Percentiles rank a stretch among this genome's conserved stretches.
Evolutionary conservation across 2,797 vertebrate species (phyloP).

Genomic region (Cryptoprocta ferox): DNA sequence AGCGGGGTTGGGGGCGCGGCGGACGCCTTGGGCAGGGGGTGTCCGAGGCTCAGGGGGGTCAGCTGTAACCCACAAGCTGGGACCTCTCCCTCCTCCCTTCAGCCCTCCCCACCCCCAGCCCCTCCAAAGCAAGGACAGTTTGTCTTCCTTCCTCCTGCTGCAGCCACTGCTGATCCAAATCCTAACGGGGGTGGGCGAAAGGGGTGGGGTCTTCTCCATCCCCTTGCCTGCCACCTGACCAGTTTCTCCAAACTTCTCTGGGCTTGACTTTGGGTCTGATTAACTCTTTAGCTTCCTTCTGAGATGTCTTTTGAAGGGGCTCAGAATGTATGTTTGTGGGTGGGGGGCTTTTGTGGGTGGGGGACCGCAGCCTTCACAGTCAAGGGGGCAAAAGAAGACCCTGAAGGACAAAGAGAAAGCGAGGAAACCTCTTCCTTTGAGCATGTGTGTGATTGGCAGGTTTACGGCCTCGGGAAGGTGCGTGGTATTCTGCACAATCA

Average conservation of each 20-base stretch:
- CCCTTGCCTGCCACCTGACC: background rate
- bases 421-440: conserved; percentile 86
- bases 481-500: conserved; percentile 89
- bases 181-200: rapidly evolving
- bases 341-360: background rate
- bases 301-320: background rate
- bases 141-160: background rate
- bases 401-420: conserved; percentile 87
- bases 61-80: background rate
- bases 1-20: background rate
- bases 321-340: background rate
- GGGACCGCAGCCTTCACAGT: background rate
- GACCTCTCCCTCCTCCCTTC: background rate
- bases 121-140: background rate
- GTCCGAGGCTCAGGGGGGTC: background rate
- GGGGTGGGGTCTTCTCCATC: background rate
- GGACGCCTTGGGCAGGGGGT: background rate
- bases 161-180: background rate
- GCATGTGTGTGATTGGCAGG: conserved; percentile 88
- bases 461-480: conserved; percentile 90
- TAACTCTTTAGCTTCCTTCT: background rate
- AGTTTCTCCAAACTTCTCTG: background rate
- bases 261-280: background rate
- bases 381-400: background rate
- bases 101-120: background rate